A percentile compares a stretch with the other conserved stretches of the same genome.
These are phyloP conservation scores for Hemithea aestivaria DNA, from an alignment of 2,888 invertebrate species.

Conservation along the genomic window DNA sequence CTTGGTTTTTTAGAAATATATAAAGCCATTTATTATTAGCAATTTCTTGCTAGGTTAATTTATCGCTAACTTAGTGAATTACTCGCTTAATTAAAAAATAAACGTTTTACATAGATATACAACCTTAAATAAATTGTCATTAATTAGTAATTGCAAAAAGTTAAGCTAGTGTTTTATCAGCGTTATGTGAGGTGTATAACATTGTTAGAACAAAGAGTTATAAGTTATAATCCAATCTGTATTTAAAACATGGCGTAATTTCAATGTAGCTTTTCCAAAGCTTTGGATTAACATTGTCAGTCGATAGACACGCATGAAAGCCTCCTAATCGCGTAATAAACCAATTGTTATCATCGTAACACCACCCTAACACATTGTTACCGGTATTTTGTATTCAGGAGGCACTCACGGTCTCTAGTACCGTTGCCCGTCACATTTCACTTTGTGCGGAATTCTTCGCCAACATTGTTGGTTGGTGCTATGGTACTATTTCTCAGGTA, in stretches of 20 bases:
- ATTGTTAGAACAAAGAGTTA: too few relatives aligned
- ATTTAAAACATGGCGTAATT: too few relatives aligned
- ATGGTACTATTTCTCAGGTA: slow-evolving; percentile 39
- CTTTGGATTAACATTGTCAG: slow-evolving; percentile 6
- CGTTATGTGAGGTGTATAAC: too few relatives aligned
- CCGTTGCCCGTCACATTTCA: slow-evolving; percentile 17
- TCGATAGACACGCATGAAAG: slow-evolving; percentile 24
- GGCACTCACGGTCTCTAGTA: slow-evolving; percentile 12
- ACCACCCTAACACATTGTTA: slow-evolving; percentile 17
- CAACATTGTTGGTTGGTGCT: slow-evolving; percentile 17
- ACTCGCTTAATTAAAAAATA: too few relatives aligned
- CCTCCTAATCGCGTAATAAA: slow-evolving; percentile 27
- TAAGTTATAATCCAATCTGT: too few relatives aligned
- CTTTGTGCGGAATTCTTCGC: slow-evolving; percentile 13
- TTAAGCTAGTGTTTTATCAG: too few relatives aligned
- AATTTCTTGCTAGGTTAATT: too few relatives aligned
- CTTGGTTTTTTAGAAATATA: too few relatives aligned
- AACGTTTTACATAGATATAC: too few relatives aligned
- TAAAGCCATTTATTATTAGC: background rate
- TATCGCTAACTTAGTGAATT: too few relatives aligned
- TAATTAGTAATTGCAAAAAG: too few relatives aligned
- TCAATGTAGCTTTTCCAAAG: slow-evolving; percentile 11
- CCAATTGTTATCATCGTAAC: slow-evolving; percentile 37
- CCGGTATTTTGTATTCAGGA: slow-evolving; percentile 29
- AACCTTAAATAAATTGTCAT: too few relatives aligned